Base-by-base conservation (phyloP, 1,140 invertebrate species). In the Drosophila pandora region DNA sequence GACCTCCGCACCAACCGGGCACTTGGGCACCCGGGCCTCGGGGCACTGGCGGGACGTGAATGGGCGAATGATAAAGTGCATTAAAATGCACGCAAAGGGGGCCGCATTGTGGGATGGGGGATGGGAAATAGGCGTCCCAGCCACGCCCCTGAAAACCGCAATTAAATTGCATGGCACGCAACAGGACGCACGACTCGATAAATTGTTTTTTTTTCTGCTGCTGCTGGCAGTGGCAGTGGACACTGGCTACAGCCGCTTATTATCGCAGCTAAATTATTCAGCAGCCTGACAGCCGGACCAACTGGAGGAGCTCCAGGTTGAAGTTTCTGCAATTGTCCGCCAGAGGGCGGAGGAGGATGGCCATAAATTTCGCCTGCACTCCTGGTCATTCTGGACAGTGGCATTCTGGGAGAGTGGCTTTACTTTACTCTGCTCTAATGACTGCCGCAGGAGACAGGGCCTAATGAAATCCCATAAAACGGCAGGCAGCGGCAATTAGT, bases 181-280 rank as follows among this genome's bases (percentile, higher is more conserved):
- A 88, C 82, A 82, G 83, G 79, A 85, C 82, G 82, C 82, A 87
- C 70, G 67, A 87, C 70, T 82, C 83, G 79, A 88, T 87, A 76
- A 88, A 87, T 87, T 85, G 62, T 75, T 74, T 76, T 56, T 25
- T 59, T 13, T 37, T 25, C 3, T 28, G 13, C 13, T 17, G 8
- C 41, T 41, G 9, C 32, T 32, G n/a, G n/a, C n/a, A n/a, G n/a
- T 25, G 52, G 30, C 25, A 41, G 62, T 69, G 49, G 50, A 69
- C 60, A 60, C 30, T 52, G 48, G 56, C 63, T 23, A 43, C 55
- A 83, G 76, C 50, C 81, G 62, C 81, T 76, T 73, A 85, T 84
- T 73, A 84, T 84, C 57, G 82, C 73, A 63, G 56, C 73, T 84
- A 77, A 84, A 87, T 84, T 87, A 87, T 74, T 64, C 80, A 84